phyloP scores from a whole-genome alignment of 2,113 vertebrate genomes.

The Ariopsis seemanni region DNA sequence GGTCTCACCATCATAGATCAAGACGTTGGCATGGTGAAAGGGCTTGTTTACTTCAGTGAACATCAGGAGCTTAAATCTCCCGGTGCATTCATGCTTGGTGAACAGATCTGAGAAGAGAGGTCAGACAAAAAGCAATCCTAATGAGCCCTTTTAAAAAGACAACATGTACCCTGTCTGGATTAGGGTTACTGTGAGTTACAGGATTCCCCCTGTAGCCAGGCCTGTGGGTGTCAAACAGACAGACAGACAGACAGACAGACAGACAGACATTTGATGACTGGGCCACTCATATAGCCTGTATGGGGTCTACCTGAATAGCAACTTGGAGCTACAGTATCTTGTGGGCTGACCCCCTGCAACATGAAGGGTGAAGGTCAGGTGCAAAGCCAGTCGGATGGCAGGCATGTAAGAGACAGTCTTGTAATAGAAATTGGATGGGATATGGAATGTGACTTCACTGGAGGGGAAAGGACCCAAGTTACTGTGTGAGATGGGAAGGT shows the following conservation, averaged over 20 bases:
- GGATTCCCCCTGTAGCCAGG: neutral
- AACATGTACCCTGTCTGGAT: neutral
- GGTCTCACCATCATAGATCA: neutral
- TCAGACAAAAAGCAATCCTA: neutral
- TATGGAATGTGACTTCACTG: neutral
- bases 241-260: no score
- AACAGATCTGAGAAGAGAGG: neutral
- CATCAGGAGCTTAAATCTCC: neutral
- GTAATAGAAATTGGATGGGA: slow-evolving; percentile 2
- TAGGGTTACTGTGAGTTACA: neutral
- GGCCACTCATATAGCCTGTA: no score
- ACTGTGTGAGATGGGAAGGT: neutral
- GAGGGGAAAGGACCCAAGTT: neutral
- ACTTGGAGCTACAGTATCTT: no score
- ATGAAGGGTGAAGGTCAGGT: neutral
- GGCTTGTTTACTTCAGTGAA: neutral
- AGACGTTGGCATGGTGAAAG: neutral
- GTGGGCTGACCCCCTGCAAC: neutral
- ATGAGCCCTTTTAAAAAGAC: neutral
- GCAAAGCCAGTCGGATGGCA: no score
- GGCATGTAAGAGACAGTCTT: neutral
- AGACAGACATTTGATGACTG: neutral
- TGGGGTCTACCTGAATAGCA: no score
- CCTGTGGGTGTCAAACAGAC: neutral
- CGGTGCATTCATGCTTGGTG: neutral